Conservation (phyloP, 2,113 vertebrate species). For the Burhinus oedicnemus region DNA sequence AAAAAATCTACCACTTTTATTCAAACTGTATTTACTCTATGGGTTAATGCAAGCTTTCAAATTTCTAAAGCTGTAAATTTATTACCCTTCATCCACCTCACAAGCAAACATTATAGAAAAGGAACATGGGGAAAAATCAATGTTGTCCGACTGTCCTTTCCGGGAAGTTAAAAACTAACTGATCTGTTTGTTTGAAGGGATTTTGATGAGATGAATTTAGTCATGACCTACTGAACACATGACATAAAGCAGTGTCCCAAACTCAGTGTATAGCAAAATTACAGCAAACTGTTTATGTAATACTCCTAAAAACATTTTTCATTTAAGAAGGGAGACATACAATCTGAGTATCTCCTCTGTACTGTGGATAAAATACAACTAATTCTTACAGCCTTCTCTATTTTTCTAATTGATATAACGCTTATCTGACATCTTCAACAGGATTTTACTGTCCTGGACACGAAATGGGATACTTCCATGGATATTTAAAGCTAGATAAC, state of each 20-base stretch:
- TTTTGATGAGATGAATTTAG: neutral
- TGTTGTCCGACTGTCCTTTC: neutral
- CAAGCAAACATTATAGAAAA: neutral
- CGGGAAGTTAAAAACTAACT: neutral
- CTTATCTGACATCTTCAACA: neutral
- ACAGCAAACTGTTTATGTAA: neutral
- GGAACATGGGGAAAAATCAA: accelerated
- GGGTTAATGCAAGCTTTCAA: neutral
- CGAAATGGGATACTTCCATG: neutral
- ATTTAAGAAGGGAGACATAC: neutral
- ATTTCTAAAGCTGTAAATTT: neutral
- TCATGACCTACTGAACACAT: neutral
- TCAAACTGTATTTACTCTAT: neutral
- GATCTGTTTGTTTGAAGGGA: neutral
- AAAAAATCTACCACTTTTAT: neutral
- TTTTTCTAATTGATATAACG: neutral
- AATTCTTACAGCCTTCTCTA: neutral
- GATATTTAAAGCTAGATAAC: neutral
- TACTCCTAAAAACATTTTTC: neutral
- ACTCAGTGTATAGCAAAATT: neutral
- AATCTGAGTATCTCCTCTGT: neutral
- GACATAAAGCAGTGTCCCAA: neutral
- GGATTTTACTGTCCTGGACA: neutral
- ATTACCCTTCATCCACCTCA: neutral
- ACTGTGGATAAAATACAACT: neutral